Evolutionary conservation across 2,888 invertebrate species (phyloP).

Genomic region (Frankliniella intonsa): DNA sequence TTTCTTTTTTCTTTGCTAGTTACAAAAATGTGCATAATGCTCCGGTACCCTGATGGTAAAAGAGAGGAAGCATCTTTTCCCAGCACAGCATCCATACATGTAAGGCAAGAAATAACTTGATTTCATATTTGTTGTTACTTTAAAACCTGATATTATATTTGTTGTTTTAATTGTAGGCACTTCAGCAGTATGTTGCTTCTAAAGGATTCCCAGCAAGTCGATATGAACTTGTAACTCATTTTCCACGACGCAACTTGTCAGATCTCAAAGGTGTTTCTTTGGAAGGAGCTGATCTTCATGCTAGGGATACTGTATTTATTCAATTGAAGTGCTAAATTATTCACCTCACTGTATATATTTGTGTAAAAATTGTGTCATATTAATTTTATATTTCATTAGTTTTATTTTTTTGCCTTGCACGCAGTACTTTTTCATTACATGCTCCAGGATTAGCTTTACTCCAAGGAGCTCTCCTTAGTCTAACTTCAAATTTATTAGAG

Average conservation of each 20-base stretch:
- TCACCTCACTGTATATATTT: background rate
- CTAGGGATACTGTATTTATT: constrained; percentile 10
- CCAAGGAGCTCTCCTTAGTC: too few relatives aligned
- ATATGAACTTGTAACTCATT: background rate
- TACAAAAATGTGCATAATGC: constrained; percentile 4
- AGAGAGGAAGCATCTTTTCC: background rate
- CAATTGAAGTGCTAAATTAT: background rate
- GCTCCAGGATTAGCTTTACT: background rate
- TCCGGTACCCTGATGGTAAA: background rate
- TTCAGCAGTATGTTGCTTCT: constrained; percentile 9
- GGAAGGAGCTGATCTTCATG: constrained; percentile 2
- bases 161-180: background rate
- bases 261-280: background rate
- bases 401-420: background rate
- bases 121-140: background rate
- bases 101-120: background rate
- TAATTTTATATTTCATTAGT: background rate
- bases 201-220: background rate
- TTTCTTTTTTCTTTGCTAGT: background rate
- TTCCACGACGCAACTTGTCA: background rate
- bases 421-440: background rate
- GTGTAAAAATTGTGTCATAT: background rate
- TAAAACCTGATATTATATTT: background rate
- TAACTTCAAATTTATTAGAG: too few relatives aligned
- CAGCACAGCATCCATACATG: background rate